Base-by-base conservation (phyloP, 2,888 invertebrate genomes). In the Tetragonula carbonaria region DNA sequence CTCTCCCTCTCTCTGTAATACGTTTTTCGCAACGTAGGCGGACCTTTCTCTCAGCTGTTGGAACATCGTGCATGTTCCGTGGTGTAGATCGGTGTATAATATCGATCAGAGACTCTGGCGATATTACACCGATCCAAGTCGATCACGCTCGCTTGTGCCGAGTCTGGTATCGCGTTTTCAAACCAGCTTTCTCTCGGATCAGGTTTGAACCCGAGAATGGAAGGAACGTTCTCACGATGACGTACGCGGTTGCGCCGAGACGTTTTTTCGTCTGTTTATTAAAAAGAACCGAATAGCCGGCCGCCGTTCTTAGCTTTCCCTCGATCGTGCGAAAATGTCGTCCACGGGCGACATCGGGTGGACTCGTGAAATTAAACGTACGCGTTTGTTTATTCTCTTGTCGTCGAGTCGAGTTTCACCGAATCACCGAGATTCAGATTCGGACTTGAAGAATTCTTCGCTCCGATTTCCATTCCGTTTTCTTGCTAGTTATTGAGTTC, bases 151-250 rank as follows among this genome's bases (percentile, higher is more conserved):
- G 80, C 51, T 33, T 38, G 76, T 57, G 28, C 53, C 11, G 45
- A 45, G 67, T 8, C 74, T 70, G 78, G 78, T 90, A 86, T 88
- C 87, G 75, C 85, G 84, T 88, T 86, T 88, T 81, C 79, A 75
- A 80, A 75, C 86, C 85, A 89, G 89, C 89, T 89, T 89, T 88
- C 88, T 88, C 90, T 84, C 84, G 77, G 80, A 87, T 82, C 83
- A 81, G 83, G 83, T 89, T 86, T 78, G 82, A 82, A 79, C 68
- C 72, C 80, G 76, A 90, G 80, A 79, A 88, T 85, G 86, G 82
- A 80, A 85, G 82, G 79, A 80, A 81, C 82, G 84, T 85, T 88
- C 85, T 90, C 84, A 82, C 82, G 79, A 74, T 79, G 85, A 81
- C 87, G 80, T 82, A 80, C 84, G 77, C 70, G 85, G 84, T 84